phyloP scores from a whole-genome alignment of 2,113 vertebrate species.

The Pimephales promelas region DNA sequence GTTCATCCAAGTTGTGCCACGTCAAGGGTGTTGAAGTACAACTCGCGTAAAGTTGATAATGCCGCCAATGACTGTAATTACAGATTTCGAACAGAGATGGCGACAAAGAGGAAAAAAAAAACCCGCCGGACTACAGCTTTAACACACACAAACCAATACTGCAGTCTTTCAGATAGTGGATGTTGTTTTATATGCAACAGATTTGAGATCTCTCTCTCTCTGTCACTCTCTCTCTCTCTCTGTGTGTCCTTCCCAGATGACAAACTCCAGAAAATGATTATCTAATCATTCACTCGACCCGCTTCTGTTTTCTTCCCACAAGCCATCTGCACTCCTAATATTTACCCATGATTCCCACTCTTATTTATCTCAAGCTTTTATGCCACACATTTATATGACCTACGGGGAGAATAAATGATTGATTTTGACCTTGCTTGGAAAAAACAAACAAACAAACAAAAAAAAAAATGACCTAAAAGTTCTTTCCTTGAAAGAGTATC shows the following conservation, averaged over 20 bases:
- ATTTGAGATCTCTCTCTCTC: conserved; percentile 7
- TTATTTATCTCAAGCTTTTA: conserved; percentile 28
- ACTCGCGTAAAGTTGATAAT: too few species aligned
- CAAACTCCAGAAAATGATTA: conserved; percentile 36
- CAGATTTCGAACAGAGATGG: too few species aligned
- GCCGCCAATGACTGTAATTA: too few species aligned
- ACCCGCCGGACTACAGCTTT: too few species aligned
- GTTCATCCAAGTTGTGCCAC: too few species aligned
- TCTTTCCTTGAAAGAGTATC: not conserved
- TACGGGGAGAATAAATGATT: not conserved
- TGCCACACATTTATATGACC: not conserved
- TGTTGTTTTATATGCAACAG: not conserved
- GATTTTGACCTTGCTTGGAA: conserved; percentile 6
- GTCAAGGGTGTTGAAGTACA: too few species aligned
- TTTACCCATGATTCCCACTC: conserved; percentile 5
- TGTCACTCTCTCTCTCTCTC: not conserved
- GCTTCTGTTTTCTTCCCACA: conserved; percentile 26
- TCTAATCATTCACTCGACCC: conserved; percentile 3
- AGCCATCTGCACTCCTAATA: conserved; percentile 20
- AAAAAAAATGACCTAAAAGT: not conserved
- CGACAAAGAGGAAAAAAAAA: too few species aligned
- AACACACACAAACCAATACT: not conserved
- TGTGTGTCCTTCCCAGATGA: not conserved
- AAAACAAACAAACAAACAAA: not conserved
- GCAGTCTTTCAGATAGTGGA: not conserved